phyloP scores from a whole-genome alignment of 2,797 vertebrate species.

The Melanotaenia boesemani region DNA sequence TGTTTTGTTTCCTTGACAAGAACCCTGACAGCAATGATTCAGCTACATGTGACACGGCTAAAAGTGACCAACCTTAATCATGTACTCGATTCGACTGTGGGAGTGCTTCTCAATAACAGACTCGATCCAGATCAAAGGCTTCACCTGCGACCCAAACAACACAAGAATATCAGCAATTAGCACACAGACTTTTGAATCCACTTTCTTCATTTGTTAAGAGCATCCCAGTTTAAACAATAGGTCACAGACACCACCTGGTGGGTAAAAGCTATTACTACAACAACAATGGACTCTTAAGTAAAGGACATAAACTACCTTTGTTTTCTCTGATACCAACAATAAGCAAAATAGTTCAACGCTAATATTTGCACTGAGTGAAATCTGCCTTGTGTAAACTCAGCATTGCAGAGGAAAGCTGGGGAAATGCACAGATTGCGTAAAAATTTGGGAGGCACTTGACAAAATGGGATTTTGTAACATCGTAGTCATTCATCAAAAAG shows the following conservation, averaged over 20 bases:
- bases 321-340: background rate
- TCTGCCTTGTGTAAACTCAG: background rate
- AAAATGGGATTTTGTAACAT: conserved; percentile 17
- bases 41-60: background rate
- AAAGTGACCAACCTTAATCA: conserved; percentile 92
- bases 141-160: conserved; percentile 84
- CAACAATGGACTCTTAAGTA: conserved; percentile 3
- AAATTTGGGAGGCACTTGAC: background rate
- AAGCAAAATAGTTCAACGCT: background rate
- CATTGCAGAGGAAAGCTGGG: conserved; percentile 10
- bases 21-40: conserved; percentile 13
- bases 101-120: conserved; percentile 99
- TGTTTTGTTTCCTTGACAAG: background rate
- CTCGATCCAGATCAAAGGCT: conserved; percentile 98
- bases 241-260: conserved; percentile 62
- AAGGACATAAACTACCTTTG: background rate
- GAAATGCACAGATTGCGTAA: conserved; percentile 28
- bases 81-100: conserved; percentile 99
- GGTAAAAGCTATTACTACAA: conserved; percentile 12
- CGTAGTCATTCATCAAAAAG: background rate
- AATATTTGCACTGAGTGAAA: background rate
- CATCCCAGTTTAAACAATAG: background rate
- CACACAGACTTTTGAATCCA: background rate
- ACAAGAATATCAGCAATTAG: background rate
- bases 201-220: background rate